phyloP scores from a whole-genome alignment of 2,113 vertebrate species.

The Protomyctophum bolini region DNA sequence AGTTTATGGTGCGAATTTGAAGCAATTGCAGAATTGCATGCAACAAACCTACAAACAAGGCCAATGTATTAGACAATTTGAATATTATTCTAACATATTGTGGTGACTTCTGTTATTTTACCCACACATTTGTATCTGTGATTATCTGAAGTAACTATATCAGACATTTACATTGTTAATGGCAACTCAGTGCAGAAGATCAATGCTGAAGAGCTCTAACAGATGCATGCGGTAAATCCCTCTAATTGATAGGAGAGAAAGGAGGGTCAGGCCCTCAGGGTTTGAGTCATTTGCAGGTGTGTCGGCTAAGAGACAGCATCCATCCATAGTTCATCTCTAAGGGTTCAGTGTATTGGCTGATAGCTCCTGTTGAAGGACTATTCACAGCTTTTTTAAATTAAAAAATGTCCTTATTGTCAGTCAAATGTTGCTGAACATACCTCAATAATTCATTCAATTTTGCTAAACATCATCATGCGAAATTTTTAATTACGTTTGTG shows the following conservation, averaged over 20 bases:
- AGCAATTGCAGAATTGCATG: neutral
- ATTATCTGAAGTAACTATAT: neutral
- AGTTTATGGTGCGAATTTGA: neutral
- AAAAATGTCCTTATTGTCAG: no score
- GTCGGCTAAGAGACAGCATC: slow-evolving; percentile 15
- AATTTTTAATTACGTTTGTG: no score
- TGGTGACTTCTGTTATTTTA: neutral
- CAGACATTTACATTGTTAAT: neutral
- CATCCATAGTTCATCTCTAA: slow-evolving; percentile 24
- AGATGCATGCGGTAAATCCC: neutral
- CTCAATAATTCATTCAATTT: no score
- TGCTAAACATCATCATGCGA: no score
- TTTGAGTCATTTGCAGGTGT: neutral
- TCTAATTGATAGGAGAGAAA: neutral
- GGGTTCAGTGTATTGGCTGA: slow-evolving; percentile 1
- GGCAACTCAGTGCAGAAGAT: neutral
- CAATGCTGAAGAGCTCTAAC: neutral
- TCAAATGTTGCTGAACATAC: no score
- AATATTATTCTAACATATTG: neutral
- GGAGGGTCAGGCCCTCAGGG: neutral
- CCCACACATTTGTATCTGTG: neutral
- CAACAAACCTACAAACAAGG: neutral
- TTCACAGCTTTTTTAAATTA: no score
- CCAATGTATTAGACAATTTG: neutral
- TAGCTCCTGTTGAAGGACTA: neutral